These are phyloP conservation scores for Poeciliopsis prolifica DNA, from an alignment of 2,113 vertebrate genomes.

Conservation along the genomic window DNA sequence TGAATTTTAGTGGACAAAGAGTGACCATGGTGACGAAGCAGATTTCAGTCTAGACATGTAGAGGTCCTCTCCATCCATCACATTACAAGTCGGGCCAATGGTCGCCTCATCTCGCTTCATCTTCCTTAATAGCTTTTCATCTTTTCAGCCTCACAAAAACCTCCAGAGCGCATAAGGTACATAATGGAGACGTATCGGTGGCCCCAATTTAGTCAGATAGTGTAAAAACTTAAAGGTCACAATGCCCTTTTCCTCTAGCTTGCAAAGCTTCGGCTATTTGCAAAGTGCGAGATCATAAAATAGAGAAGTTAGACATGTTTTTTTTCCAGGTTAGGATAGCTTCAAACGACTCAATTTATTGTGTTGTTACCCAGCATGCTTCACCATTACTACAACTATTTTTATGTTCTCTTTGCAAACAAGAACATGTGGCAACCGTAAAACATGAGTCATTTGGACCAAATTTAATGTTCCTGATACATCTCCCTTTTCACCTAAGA, in stretches of 20 bases:
- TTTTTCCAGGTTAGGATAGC: too few species aligned
- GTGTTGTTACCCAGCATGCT: too few species aligned
- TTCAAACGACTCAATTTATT: too few species aligned
- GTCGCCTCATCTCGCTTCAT: conserved; percentile 14
- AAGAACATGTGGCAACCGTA: neutral
- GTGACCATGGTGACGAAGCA: conserved; percentile 16
- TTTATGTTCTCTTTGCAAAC: neutral
- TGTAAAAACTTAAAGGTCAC: neutral
- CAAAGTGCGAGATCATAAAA: too few species aligned
- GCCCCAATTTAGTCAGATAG: conserved; percentile 1
- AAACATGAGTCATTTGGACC: neutral
- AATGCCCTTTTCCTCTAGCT: neutral
- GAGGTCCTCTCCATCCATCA: conserved; percentile 55
- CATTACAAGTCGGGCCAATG: conserved; percentile 32
- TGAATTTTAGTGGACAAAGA: conserved; percentile 18
- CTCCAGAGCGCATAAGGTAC: neutral
- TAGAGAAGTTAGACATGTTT: too few species aligned
- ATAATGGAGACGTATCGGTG: conserved; percentile 19
- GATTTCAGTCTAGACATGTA: conserved; percentile 53
- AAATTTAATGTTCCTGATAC: neutral
- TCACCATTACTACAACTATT: too few species aligned
- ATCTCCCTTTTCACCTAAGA: neutral
- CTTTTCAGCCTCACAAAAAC: conserved; percentile 7
- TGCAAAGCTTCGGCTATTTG: neutral
- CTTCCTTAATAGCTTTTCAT: conserved; percentile 1